These are phyloP conservation scores for Paragorgia papillata DNA, from an alignment of 92 coral and sea anemone genomes.

Conservation along the genomic window DNA sequence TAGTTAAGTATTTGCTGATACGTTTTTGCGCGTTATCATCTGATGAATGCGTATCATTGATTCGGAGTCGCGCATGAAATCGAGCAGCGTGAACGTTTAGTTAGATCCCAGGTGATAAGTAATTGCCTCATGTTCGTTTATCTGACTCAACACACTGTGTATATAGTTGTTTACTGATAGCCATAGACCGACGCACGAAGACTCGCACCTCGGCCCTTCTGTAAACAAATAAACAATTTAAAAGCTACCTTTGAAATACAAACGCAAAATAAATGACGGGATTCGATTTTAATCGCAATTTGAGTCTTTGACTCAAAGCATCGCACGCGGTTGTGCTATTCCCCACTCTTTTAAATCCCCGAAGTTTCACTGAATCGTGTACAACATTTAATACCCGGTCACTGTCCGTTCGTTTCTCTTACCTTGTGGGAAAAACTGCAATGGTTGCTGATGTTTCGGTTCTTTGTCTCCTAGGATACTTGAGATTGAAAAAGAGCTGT, in stretches of 20 bases:
- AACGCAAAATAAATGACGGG: slow-evolving; percentile 29
- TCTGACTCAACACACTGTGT: slow-evolving; percentile 18
- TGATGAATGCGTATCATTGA: neutral
- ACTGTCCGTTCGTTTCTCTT: slow-evolving; percentile 18
- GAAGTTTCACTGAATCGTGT: no score
- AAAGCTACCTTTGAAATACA: slow-evolving; percentile 29
- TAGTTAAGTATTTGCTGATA: slow-evolving; percentile 28
- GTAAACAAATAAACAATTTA: slow-evolving; percentile 42
- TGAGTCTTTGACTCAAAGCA: no score
- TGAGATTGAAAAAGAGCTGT: slow-evolving; percentile 95
- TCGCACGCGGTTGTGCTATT: no score
- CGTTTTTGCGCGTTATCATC: slow-evolving; percentile 6
- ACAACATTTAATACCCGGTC: no score
- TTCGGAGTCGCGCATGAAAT: neutral
- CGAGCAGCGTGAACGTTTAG: slow-evolving; percentile 21
- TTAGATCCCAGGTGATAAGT: slow-evolving; percentile 27
- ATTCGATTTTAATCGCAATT: slow-evolving; percentile 9
- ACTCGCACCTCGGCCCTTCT: slow-evolving; percentile 20
- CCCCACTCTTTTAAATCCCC: no score
- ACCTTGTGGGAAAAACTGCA: slow-evolving; percentile 9
- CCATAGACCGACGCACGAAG: slow-evolving; percentile 14
- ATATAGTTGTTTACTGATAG: slow-evolving; percentile 1
- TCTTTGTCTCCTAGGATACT: slow-evolving; percentile 77
- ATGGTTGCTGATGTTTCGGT: slow-evolving; percentile 12
- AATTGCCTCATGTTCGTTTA: neutral